A percentile compares a stretch with the other conserved stretches of the same genome.
These are phyloP conservation scores for Parambassis ranga DNA, from an alignment of 2,797 vertebrate genomes.

Conservation along the genomic window DNA sequence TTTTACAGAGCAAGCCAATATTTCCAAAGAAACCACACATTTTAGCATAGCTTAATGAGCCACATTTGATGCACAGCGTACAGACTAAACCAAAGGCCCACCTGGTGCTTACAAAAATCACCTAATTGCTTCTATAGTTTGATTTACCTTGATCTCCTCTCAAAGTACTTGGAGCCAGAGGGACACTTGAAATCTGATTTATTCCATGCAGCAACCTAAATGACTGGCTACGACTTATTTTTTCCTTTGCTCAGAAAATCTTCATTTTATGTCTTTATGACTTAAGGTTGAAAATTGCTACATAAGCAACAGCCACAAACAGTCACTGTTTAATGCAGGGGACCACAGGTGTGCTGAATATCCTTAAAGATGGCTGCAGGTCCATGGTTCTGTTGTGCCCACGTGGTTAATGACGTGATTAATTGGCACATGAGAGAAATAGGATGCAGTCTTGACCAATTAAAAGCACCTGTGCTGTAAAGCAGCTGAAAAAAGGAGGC, in stretches of 20 bases:
- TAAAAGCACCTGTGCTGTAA: not conserved
- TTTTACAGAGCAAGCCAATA: not conserved
- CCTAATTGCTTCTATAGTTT: constrained; percentile 23
- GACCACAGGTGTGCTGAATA: not conserved
- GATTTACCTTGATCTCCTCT: constrained; percentile 23
- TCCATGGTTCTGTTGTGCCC: too few relatives aligned
- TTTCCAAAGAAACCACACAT: not conserved
- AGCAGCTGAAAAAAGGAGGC: too few relatives aligned
- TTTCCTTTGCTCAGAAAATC: constrained; percentile 15
- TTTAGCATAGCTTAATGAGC: not conserved
- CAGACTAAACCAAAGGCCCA: not conserved
- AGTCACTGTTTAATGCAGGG: not conserved
- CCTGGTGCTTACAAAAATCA: too few relatives aligned
- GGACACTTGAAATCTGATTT: constrained; percentile 29
- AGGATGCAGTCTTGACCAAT: not conserved
- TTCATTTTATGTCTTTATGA: too few relatives aligned
- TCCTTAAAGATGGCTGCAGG: not conserved
- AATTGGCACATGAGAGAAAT: not conserved
- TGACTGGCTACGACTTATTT: constrained; percentile 23
- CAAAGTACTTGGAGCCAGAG: constrained; percentile 24
- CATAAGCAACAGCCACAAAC: too few relatives aligned
- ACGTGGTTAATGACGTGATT: too few relatives aligned
- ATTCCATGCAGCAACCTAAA: constrained; percentile 5
- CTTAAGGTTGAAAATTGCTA: too few relatives aligned
- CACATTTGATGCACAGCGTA: too few relatives aligned